Base-by-base conservation (phyloP, 35 echinoderm and acorn worm genomes). In the Amphiura filiformis region DNA sequence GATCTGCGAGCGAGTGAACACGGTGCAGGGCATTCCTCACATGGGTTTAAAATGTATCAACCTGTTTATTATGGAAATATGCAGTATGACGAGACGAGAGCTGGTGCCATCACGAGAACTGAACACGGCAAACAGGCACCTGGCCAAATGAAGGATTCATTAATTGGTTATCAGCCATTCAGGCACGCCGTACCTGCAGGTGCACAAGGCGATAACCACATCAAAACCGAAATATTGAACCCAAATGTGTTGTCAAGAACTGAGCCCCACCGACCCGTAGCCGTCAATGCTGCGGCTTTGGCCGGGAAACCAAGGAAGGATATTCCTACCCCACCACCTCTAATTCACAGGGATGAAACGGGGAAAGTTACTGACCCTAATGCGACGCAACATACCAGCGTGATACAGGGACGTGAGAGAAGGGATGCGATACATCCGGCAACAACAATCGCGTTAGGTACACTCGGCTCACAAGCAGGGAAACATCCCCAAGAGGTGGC, bases 101-200 rank as follows among this genome's bases (percentile, higher is more conserved):
- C 91, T 47, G 95, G 91, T 78, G 89, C 90, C 17, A 85, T 87
- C 12, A 83, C 92, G 31, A 88, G 94, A 49, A 96, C 94, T 47
- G 94, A 96, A 57, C 94, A 96, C 23, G 88, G 80, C 40, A 88
- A 88, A 61, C 86, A 92, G 76, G 52, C 84, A 76, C 37, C 90
- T 32, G 89, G 89, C 28, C 77, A 83, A 23, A 97, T 93, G 83
- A 76, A 83, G 20, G 87, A 97, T 33, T 80, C 91, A 76, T 75
- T 92, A 37, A 84, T 89, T 37, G 96, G 96, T 30, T 99, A 99
- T 81, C 93, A 91, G 49, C 96, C 93, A 39, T 99, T 99, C 75
- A 35, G 87, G 39, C 96, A 99, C 56, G 93, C 96, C 0, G 85
- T 96, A 1, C 40, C 86, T 33, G 84, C 65, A 32, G 70, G 56